Percentiles rank a stretch among this genome's conserved stretches.
phyloP scores from a whole-genome alignment of 2,888 invertebrate genomes.

The Xanthorhoe spadicearia region DNA sequence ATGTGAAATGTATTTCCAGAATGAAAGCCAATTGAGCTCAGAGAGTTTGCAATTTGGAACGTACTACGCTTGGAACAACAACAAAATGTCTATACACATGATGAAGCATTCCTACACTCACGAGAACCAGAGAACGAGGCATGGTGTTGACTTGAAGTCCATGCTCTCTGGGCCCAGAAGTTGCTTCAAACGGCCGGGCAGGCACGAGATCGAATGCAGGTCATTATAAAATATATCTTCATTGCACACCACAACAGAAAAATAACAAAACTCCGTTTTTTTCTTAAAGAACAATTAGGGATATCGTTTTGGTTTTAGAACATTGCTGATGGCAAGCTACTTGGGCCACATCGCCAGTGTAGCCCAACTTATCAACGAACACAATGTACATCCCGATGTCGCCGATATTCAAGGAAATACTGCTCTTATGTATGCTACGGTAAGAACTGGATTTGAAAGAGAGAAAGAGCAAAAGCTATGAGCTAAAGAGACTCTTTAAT shows the following conservation, averaged over 20 bases:
- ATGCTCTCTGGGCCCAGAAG: conserved; percentile 63
- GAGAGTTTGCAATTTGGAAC: conserved; percentile 35
- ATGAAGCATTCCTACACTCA: conserved; percentile 81
- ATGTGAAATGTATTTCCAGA: conserved; percentile 19
- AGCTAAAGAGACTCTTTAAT: too few relatives aligned
- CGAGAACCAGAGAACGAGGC: conserved; percentile 58
- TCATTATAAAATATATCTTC: too few relatives aligned
- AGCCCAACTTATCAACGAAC: conserved; percentile 65
- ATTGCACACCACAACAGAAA: too few relatives aligned
- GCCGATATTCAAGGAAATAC: conserved; percentile 82
- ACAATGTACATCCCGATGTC: conserved; percentile 75
- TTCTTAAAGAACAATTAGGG: too few relatives aligned
- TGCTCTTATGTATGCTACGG: conserved; percentile 82
- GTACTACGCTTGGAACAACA: conserved; percentile 83
- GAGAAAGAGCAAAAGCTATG: too few relatives aligned
- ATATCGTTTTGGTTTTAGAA: conserved; percentile 48
- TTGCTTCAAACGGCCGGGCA: conserved; percentile 59
- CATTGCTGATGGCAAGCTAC: conserved; percentile 69
- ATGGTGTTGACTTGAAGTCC: conserved; percentile 48
- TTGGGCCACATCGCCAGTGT: conserved; percentile 63
- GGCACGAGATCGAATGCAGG: conserved; percentile 70
- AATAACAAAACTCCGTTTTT: too few relatives aligned
- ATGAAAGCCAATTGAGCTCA: conserved; percentile 27
- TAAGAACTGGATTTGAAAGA: conserved; percentile 43
- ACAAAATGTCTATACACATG: conserved; percentile 66